Evolutionary conservation across 2,888 invertebrate species (phyloP), one percentile per base, ranked within the genome.

Genomic region (Charanyca ferruginea): DNA sequence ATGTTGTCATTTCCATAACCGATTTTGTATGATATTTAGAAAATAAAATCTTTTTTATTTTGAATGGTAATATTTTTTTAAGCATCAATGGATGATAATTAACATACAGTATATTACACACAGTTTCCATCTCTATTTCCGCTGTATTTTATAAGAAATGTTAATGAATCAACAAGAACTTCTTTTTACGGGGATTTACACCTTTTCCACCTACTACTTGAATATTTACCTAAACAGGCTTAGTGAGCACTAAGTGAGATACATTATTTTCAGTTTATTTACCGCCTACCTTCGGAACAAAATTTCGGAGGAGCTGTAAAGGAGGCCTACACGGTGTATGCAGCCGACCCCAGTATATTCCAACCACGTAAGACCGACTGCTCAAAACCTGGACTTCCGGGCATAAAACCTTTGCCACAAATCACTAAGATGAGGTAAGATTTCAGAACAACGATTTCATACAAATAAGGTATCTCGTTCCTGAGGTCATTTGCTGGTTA

Each of bases 271-370:
- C 70, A 97, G 97, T 97, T 98, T 62, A 98, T 98, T 85, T 98
- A 98, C 89, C 96, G 98, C 23, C 93, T 98, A 41, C 98, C 98
- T 3, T 97, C 98, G 0, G 96, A 97, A 58, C 96, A 96, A 83
- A 96, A 96, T 81, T 97, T 97, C 81, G 97, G 97, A 64, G 97
- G 97, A 4, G 96, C 97, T 53, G 96, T 97, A 51, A 97, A 97
- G 90, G 97, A 98, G 81, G 96, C 97, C 5, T 95, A 95, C 73
- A 97, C 98, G 3, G 97, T 98, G 78, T 98, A 98, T 85, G 97
- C 98, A 53, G 98, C 98, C 0, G 98, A 98, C 88, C 97, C 98
- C 0, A 98, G 98, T 86, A 95, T 98, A 64, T 97, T 98, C 81
- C 98, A 98, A 88, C 85, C 90, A 0, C 89, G 93, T 0, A 94